Evolutionary conservation across 2,888 invertebrate species (phyloP).

Genomic region (Keiferia lycopersicella): DNA sequence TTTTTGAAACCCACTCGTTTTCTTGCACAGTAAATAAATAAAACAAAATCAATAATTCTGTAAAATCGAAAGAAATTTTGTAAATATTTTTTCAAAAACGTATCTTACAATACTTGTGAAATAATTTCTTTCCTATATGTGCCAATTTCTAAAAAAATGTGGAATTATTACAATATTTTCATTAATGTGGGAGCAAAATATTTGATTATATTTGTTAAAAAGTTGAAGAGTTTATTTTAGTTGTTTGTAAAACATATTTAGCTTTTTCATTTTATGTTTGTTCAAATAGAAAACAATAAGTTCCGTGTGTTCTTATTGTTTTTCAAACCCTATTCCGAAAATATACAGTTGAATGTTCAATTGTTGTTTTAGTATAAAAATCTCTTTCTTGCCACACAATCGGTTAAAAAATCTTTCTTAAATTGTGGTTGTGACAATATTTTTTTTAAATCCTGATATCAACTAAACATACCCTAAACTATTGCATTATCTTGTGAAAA

Average conservation of each 20-base stretch:
- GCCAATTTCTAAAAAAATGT: conserved; percentile 41
- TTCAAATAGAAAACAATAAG: background rate
- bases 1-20: conserved; percentile 41
- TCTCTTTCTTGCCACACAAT: conserved; percentile 21
- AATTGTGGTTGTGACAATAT: conserved; percentile 28
- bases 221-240: conserved; percentile 53
- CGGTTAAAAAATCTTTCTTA: background rate
- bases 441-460: background rate
- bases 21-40: conserved; percentile 34
- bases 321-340: background rate
- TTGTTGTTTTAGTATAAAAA: conserved; percentile 1
- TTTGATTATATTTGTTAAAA: conserved; percentile 45
- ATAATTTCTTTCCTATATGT: conserved; percentile 38
- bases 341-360: background rate
- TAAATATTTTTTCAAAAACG: conserved; percentile 37
- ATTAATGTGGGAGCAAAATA: conserved; percentile 37
- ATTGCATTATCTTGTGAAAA: background rate
- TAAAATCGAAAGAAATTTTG: conserved; percentile 25
- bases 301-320: background rate
- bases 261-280: background rate
- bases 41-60: background rate
- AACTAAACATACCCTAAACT: background rate
- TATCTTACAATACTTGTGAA: conserved; percentile 29
- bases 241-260: conserved; percentile 30
- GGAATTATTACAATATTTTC: conserved; percentile 28